phyloP scores from a whole-genome alignment of 2,888 invertebrate species.

The Sinelater perroti region DNA sequence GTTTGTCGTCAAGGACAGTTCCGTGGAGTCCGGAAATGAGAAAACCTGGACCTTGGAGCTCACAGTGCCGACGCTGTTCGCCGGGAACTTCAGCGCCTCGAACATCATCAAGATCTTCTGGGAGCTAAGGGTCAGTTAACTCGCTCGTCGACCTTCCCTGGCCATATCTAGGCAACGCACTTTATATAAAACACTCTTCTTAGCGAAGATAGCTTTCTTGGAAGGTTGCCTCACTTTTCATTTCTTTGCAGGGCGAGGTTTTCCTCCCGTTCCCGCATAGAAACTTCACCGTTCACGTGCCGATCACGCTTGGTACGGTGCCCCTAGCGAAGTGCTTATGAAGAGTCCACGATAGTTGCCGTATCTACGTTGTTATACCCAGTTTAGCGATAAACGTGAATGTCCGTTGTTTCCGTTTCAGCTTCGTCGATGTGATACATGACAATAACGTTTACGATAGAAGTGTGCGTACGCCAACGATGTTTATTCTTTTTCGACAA shows the following conservation, averaged over 20 bases:
- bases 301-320: constrained; percentile 20
- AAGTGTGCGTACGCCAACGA: no score
- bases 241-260: constrained; percentile 27
- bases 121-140: constrained; percentile 26
- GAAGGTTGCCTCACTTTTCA: neutral
- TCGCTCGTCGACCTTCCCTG: neutral
- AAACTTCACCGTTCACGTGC: constrained; percentile 19
- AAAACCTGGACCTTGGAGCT: constrained; percentile 24
- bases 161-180: neutral
- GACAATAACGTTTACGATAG: no score
- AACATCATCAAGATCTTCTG: constrained; percentile 30
- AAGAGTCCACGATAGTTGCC: no score
- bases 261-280: constrained; percentile 22
- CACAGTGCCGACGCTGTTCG: constrained; percentile 20
- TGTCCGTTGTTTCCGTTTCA: no score
- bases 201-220: neutral
- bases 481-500: no score
- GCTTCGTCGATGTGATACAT: no score
- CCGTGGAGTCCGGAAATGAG: constrained; percentile 15
- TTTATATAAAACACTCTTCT: neutral
- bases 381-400: no score
- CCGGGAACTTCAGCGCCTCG: constrained; percentile 17
- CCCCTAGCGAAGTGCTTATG: no score
- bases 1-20: constrained; percentile 23
- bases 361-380: no score